phyloP scores from a whole-genome alignment of 2,797 vertebrate genomes.

The Argyrosomus regius region DNA sequence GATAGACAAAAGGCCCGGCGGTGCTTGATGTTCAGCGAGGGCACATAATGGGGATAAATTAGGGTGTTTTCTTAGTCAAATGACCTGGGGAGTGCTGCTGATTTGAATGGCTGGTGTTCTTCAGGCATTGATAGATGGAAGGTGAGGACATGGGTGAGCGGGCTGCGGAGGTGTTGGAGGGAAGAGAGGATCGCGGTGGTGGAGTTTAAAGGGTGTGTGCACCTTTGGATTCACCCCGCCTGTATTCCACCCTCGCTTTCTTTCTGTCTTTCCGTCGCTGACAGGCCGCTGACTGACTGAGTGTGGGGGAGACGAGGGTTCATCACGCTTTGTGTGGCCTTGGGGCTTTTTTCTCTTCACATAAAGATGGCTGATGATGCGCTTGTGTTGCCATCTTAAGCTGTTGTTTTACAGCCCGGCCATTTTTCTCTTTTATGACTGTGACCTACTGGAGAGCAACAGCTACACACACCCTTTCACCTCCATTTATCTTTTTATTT shows the following conservation, averaged over 20 bases:
- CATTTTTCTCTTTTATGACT: conserved; percentile 68
- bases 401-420: conserved; percentile 62
- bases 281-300: conserved; percentile 64
- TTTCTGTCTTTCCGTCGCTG: conserved; percentile 34
- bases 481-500: conserved; percentile 58
- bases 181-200: conserved; percentile 29
- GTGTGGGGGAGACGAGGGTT: conserved; percentile 51
- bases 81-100: conserved; percentile 63
- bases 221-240: conserved; percentile 39
- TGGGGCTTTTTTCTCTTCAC: conserved; percentile 49
- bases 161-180: conserved; percentile 43
- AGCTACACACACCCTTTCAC: conserved; percentile 28
- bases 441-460: conserved; percentile 61
- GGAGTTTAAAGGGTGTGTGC: conserved; percentile 43
- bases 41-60: conserved; percentile 77
- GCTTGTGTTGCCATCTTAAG: conserved; percentile 65
- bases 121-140: conserved; percentile 76
- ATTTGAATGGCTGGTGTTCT: conserved; percentile 69
- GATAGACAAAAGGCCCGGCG: conserved; percentile 68
- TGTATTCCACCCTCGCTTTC: conserved; percentile 1
- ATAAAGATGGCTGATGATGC: conserved; percentile 61
- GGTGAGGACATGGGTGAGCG: conserved; percentile 74
- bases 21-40: conserved; percentile 53
- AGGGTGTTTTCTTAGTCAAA: conserved; percentile 77
- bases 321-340: conserved; percentile 76